Evolutionary conservation across 2,113 vertebrate genomes (phyloP).

Genomic region (Pseudorectes ferrugineus): DNA sequence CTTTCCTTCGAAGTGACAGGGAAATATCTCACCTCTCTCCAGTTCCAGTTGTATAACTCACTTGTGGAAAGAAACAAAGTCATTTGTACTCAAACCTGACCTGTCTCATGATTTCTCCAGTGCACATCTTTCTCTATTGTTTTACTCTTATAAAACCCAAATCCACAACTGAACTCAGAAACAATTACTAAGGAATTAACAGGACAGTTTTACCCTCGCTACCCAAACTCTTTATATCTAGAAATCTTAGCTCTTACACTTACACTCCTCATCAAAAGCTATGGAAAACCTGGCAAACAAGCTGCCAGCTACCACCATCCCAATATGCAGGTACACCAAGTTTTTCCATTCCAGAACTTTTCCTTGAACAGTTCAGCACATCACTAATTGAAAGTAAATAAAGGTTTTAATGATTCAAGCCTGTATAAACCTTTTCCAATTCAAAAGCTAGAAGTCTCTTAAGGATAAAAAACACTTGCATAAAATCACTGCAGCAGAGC

Average conservation of each 20-base stretch:
- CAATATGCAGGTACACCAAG: neutral
- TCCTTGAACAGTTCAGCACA: neutral
- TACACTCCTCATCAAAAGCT: neutral
- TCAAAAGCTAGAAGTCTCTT: constrained; percentile 28
- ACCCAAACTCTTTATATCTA: neutral
- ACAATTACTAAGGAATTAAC: neutral
- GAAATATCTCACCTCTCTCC: neutral
- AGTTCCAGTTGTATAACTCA: neutral
- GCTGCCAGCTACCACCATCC: neutral
- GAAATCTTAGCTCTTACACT: neutral
- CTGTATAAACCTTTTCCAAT: constrained; percentile 27
- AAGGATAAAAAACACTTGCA: constrained; percentile 55
- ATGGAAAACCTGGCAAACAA: neutral
- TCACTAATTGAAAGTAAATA: constrained; percentile 58
- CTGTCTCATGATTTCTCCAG: neutral
- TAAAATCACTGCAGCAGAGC: constrained; percentile 52
- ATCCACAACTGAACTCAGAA: neutral
- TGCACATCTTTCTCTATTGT: neutral
- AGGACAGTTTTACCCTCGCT: neutral
- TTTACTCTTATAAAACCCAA: neutral
- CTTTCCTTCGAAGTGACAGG: neutral
- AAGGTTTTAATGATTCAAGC: constrained; percentile 29
- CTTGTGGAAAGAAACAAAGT: neutral
- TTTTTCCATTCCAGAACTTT: neutral
- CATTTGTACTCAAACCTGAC: neutral